These are phyloP conservation scores for Gari tellinella DNA, from an alignment of 2,888 invertebrate genomes.

Conservation along the genomic window DNA sequence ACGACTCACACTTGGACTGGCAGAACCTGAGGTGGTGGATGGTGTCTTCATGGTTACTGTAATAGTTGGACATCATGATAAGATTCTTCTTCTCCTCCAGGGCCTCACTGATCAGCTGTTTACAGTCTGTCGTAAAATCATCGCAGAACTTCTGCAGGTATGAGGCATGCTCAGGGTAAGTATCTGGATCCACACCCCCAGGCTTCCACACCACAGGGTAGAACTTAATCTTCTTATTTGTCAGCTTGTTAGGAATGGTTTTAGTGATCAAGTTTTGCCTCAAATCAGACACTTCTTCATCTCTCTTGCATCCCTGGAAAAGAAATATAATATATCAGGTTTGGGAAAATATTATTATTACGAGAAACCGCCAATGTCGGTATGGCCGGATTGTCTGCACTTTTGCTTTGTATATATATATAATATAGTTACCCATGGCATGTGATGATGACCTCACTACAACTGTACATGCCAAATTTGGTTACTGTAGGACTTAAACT, in stretches of 20 bases:
- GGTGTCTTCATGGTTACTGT: constrained; percentile 73
- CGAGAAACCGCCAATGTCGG: too few species aligned
- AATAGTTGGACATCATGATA: constrained; percentile 71
- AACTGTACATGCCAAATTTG: too few species aligned
- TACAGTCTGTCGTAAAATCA: constrained; percentile 67
- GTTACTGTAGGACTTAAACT: too few species aligned
- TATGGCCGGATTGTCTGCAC: too few species aligned
- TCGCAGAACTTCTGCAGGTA: constrained; percentile 74
- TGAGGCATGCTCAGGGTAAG: constrained; percentile 59
- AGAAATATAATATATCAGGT: too few species aligned
- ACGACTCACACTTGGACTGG: constrained; percentile 74
- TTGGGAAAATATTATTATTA: too few species aligned
- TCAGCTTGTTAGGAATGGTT: constrained; percentile 55
- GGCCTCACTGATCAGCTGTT: constrained; percentile 64
- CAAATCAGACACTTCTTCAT: constrained; percentile 49
- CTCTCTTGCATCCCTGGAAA: too few species aligned
- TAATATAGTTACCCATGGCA: too few species aligned
- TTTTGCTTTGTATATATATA: too few species aligned
- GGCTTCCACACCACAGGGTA: constrained; percentile 65
- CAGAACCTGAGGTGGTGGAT: constrained; percentile 80
- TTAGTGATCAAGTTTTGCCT: constrained; percentile 51
- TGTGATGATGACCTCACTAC: too few species aligned
- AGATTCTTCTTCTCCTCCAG: constrained; percentile 44
- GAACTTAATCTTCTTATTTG: constrained; percentile 32
- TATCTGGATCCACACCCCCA: constrained; percentile 70